A percentile compares a stretch with the other conserved stretches of the same genome.
Conservation (phyloP, 2,888 invertebrate species). For the Therioaphis trifolii region DNA sequence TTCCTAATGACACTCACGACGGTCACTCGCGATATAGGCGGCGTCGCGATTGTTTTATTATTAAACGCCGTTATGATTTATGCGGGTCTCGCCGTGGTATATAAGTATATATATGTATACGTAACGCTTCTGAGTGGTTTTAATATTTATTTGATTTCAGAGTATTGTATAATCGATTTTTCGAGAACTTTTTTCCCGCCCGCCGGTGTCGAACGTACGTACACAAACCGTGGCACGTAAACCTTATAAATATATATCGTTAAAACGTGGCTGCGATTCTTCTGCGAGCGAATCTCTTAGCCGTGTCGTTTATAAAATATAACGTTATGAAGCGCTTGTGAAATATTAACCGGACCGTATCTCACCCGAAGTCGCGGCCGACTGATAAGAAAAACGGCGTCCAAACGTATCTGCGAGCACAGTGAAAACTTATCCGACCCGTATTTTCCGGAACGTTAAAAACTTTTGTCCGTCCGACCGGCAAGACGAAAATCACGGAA, state of each 20-base stretch:
- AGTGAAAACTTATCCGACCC: neutral
- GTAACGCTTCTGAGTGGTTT: no score
- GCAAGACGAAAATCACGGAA: neutral
- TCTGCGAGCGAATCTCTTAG: neutral
- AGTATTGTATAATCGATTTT: no score
- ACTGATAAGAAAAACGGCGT: conserved; percentile 2
- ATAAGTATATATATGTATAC: no score
- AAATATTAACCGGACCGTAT: neutral
- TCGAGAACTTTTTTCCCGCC: no score
- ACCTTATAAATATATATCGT: neutral
- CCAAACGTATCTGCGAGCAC: neutral
- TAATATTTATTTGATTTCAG: no score
- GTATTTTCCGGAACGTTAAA: neutral
- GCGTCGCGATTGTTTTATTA: no score
- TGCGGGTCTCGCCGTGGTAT: no score
- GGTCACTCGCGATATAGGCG: no score
- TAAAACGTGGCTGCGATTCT: neutral
- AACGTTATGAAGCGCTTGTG: neutral
- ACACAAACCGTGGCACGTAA: neutral
- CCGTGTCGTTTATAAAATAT: neutral
- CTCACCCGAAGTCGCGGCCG: neutral
- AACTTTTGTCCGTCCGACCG: conserved; percentile 16
- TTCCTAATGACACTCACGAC: no score
- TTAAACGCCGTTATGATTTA: no score
- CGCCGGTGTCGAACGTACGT: no score